phyloP scores from a whole-genome alignment of 2,797 vertebrate species.

The Xyrichtys novacula region DNA sequence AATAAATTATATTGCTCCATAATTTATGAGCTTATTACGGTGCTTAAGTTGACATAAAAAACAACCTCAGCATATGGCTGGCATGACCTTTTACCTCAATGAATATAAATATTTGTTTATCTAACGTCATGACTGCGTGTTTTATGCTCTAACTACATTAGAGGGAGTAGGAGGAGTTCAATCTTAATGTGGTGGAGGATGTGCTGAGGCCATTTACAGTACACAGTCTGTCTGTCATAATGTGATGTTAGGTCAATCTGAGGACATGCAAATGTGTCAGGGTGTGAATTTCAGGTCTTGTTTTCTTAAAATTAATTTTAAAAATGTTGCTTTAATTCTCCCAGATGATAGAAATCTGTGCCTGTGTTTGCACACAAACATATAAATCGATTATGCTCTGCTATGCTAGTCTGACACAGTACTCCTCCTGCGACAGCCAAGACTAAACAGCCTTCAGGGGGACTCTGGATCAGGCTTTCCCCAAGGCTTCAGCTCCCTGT shows the following conservation, averaged over 20 bases:
- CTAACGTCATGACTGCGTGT: conserved; percentile 32
- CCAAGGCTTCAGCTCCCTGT: conserved; percentile 59
- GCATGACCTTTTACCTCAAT: conserved; percentile 58
- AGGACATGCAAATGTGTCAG: conserved; percentile 26
- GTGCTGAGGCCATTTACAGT: background rate
- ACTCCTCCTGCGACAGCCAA: conserved; percentile 66
- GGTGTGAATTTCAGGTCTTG: background rate
- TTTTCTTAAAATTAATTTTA: conserved; percentile 1
- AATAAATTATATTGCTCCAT: conserved; percentile 49
- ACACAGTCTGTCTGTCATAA: conserved; percentile 1
- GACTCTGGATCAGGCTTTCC: conserved; percentile 64
- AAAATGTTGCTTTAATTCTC: conserved; percentile 15
- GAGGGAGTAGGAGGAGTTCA: conserved; percentile 36
- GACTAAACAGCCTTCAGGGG: conserved; percentile 70
- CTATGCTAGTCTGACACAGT: conserved; percentile 61
- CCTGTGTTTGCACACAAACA: conserved; percentile 64
- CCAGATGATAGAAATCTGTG: conserved; percentile 38
- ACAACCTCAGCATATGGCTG: conserved; percentile 29
- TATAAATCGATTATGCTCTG: conserved; percentile 70
- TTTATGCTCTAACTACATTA: conserved; percentile 33
- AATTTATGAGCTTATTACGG: conserved; percentile 69
- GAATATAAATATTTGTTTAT: conserved; percentile 60
- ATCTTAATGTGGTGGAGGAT: conserved; percentile 20
- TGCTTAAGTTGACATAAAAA: conserved; percentile 59
- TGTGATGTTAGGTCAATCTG: conserved; percentile 18